These are phyloP conservation scores for Punctoribates punctum DNA, from an alignment of 2,888 invertebrate species.

Conservation along the genomic window DNA sequence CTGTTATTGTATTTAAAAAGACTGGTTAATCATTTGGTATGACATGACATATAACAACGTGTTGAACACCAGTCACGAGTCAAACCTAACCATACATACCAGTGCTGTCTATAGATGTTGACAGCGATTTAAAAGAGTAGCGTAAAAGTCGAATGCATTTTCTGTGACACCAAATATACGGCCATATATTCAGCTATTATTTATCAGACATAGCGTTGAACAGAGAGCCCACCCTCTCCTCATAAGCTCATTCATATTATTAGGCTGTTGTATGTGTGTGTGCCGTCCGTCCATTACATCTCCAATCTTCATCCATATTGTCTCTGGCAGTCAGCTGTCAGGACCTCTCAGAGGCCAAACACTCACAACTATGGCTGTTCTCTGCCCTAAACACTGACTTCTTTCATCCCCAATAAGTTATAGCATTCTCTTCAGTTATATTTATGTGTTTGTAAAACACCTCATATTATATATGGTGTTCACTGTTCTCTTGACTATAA, in stretches of 20 bases:
- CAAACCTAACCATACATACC: constrained; percentile 1
- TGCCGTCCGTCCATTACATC: constrained; percentile 7
- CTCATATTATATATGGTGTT: not conserved
- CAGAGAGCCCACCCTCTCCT: constrained; percentile 25
- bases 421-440: not conserved
- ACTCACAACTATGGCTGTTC: not conserved
- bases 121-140: constrained; percentile 30
- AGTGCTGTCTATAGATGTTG: not conserved
- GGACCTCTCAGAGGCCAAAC: constrained; percentile 17
- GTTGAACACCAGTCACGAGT: not conserved
- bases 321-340: constrained; percentile 31
- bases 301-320: constrained; percentile 23
- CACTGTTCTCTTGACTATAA: not conserved
- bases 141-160: constrained; percentile 29
- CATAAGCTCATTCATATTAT: constrained; percentile 15
- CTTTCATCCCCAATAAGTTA: not conserved
- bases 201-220: constrained; percentile 12
- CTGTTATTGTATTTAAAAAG: constrained; percentile 7
- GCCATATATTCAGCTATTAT: constrained; percentile 1
- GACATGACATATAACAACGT: constrained; percentile 34
- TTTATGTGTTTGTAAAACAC: not conserved
- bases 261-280: not conserved
- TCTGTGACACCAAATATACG: constrained; percentile 6
- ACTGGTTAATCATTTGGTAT: constrained; percentile 25
- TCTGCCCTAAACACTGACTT: not conserved